A percentile compares a stretch with the other conserved stretches of the same genome.
phyloP scores from a whole-genome alignment of 2,113 vertebrate species.

The Marmota monax region DNA sequence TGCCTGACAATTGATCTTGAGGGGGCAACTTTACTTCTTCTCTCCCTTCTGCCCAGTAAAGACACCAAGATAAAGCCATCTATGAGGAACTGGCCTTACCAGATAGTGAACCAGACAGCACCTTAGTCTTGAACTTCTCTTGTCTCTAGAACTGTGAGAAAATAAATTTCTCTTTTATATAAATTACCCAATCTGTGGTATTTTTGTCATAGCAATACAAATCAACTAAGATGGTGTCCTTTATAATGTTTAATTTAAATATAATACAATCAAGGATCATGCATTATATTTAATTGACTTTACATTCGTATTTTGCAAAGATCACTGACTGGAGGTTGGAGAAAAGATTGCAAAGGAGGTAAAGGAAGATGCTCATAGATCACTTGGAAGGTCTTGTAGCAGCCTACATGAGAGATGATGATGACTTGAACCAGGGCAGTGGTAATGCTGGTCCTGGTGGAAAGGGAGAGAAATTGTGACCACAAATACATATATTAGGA shows the following conservation, averaged over 20 bases:
- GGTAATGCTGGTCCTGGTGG: too few relatives aligned
- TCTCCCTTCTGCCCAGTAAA: neutral
- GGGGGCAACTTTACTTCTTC: neutral
- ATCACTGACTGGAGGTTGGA: neutral
- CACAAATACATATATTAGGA: neutral
- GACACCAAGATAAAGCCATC: neutral
- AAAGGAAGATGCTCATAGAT: neutral
- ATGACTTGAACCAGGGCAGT: too few relatives aligned
- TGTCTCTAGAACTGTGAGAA: too few relatives aligned
- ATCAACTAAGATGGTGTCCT: neutral
- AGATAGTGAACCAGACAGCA: neutral
- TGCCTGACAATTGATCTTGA: neutral
- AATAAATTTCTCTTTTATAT: too few relatives aligned
- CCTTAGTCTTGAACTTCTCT: neutral
- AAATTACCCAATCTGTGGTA: too few relatives aligned
- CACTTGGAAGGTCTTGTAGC: neutral
- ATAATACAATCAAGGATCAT: neutral
- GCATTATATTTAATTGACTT: neutral
- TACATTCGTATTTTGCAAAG: neutral
- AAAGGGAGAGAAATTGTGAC: neutral
- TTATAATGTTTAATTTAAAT: neutral
- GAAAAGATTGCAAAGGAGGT: neutral
- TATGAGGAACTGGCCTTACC: neutral
- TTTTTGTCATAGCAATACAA: neutral
- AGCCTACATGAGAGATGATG: too few relatives aligned